phyloP scores from a whole-genome alignment of 2,113 vertebrate species.

The Ginglymostoma cirratum region DNA sequence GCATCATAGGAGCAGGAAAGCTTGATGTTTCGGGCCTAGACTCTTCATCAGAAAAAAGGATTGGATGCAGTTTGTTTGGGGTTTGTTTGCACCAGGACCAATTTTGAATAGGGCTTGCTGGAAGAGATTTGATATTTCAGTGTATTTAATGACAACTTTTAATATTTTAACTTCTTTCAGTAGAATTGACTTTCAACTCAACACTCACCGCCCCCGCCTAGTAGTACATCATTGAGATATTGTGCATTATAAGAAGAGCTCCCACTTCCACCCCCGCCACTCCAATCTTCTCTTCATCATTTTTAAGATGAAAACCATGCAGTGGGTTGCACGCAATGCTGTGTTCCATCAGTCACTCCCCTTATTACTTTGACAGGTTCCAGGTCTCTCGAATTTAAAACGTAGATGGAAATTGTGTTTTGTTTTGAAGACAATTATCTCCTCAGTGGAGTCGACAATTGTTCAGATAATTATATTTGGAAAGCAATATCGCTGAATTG shows the following conservation, averaged over 20 bases:
- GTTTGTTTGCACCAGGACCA: not conserved
- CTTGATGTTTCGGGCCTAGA: too few species aligned
- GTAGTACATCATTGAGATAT: not conserved
- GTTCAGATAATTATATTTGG: slow-evolving; percentile 31
- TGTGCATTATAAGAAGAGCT: not conserved
- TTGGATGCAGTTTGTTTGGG: not conserved
- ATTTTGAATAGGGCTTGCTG: too few species aligned
- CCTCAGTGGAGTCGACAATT: not conserved
- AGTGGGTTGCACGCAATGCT: not conserved
- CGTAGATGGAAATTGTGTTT: not conserved
- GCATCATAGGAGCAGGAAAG: too few species aligned
- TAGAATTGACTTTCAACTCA: not conserved
- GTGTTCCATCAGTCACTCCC: not conserved
- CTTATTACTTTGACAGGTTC: not conserved
- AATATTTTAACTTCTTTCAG: not conserved
- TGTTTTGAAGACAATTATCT: slow-evolving; percentile 21
- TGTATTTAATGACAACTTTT: not conserved
- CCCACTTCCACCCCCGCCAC: not conserved
- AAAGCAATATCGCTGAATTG: slow-evolving; percentile 4
- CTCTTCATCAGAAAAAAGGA: too few species aligned
- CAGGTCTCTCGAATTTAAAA: not conserved
- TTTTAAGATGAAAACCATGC: not conserved
- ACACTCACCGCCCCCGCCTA: not conserved
- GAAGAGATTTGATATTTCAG: not conserved
- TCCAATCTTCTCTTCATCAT: not conserved